Percentiles rank a stretch among this genome's conserved stretches.
Conservation (phyloP, 2,888 invertebrate genomes). For the Lasioglossum figueresi region DNA sequence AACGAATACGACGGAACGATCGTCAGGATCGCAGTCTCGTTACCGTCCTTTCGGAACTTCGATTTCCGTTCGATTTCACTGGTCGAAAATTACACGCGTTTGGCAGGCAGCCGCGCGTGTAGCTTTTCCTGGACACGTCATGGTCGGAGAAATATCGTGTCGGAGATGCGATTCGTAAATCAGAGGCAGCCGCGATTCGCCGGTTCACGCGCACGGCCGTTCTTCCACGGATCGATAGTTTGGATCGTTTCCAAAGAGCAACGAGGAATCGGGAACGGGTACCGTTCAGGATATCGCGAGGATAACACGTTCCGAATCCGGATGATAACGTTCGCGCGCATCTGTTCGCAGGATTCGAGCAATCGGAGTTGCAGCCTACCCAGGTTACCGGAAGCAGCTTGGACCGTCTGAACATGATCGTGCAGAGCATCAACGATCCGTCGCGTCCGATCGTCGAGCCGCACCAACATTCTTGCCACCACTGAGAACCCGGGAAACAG, state of each 20-base stretch:
- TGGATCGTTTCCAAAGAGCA: slow-evolving; percentile 10
- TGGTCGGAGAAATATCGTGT: slow-evolving; percentile 12
- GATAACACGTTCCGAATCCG: not conserved
- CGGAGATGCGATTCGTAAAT: slow-evolving; percentile 21
- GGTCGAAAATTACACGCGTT: slow-evolving; percentile 45
- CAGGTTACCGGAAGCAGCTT: slow-evolving; percentile 86
- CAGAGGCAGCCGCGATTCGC: slow-evolving; percentile 8
- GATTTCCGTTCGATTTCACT: slow-evolving; percentile 44
- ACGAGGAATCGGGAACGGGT: not conserved
- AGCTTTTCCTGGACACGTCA: slow-evolving; percentile 11
- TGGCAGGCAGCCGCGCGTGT: slow-evolving; percentile 49
- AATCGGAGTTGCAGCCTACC: slow-evolving; percentile 70
- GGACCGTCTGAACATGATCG: slow-evolving; percentile 89
- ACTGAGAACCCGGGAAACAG: slow-evolving; percentile 60
- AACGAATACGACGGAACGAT: not conserved
- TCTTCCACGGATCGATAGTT: slow-evolving; percentile 1
- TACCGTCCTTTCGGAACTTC: too few species aligned
- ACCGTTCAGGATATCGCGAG: not conserved
- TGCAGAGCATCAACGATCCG: slow-evolving; percentile 88
- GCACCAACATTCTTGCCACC: slow-evolving; percentile 73
- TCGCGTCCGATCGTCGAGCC: slow-evolving; percentile 71
- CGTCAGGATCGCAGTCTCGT: not conserved
- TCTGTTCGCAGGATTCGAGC: slow-evolving; percentile 76
- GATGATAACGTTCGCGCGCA: not conserved
- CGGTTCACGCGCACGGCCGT: slow-evolving; percentile 6